These are phyloP conservation scores for Nothoprocta pentlandii DNA, from an alignment of 2,113 vertebrate genomes.

Conservation along the genomic window DNA sequence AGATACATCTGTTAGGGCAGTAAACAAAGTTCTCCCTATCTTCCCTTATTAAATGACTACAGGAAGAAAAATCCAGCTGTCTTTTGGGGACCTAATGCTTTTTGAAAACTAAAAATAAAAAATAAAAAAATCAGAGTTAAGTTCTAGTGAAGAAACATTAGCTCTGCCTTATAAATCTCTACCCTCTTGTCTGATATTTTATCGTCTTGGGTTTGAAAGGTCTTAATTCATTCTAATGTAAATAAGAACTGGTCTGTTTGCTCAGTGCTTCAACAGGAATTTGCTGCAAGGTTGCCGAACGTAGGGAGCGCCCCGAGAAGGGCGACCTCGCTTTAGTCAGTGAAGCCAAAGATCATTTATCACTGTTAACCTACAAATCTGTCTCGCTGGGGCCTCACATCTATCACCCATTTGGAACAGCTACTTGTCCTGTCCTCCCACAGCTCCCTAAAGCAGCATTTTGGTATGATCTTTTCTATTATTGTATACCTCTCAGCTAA, in stretches of 20 bases:
- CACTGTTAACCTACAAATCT: constrained; percentile 65
- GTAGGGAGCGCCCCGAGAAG: background rate
- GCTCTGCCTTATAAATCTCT: background rate
- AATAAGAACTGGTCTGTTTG: constrained; percentile 63
- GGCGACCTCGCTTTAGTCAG: constrained; percentile 32
- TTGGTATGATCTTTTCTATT: constrained; percentile 41
- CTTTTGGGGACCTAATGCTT: background rate
- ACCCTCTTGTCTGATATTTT: background rate
- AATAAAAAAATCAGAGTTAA: background rate
- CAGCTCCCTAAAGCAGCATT: background rate
- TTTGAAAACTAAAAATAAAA: background rate
- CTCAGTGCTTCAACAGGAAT: constrained; percentile 18
- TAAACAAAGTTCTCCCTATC: background rate
- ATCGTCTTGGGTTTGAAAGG: background rate
- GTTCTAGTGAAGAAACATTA: constrained; percentile 16
- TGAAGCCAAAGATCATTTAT: constrained; percentile 63
- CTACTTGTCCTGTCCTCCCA: constrained; percentile 31
- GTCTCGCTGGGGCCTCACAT: constrained; percentile 8
- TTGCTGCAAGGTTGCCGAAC: constrained; percentile 29
- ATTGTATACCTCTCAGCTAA: constrained; percentile 26
- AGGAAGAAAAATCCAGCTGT: constrained; percentile 14
- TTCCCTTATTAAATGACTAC: constrained; percentile 1
- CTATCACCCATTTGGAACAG: constrained; percentile 10
- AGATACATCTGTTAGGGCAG: background rate
- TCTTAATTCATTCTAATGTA: constrained; percentile 49